Conservation (phyloP, 2,113 vertebrate species). For the Thryonomys swinderianus region DNA sequence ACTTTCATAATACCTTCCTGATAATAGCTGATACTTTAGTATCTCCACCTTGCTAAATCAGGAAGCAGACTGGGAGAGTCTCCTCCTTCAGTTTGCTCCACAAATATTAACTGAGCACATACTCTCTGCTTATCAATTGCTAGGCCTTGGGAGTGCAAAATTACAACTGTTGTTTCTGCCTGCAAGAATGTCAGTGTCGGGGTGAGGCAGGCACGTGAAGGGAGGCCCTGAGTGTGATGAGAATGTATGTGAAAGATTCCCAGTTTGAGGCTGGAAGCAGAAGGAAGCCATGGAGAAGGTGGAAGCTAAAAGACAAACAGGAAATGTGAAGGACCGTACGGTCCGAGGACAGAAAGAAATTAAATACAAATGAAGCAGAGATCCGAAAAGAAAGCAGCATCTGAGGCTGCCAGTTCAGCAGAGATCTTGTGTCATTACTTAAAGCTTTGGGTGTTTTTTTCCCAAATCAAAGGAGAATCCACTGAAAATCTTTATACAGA, state of each 20-base stretch:
- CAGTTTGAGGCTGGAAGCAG: neutral
- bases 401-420: neutral
- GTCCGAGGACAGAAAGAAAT: neutral
- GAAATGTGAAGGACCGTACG: neutral
- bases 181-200: neutral
- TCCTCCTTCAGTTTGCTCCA: neutral
- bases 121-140: neutral
- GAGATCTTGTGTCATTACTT: neutral
- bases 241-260: neutral
- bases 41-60: neutral
- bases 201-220: neutral
- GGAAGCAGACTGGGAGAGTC: neutral
- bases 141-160: neutral
- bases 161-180: neutral
- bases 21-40: neutral
- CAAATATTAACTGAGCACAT: neutral
- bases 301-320: neutral
- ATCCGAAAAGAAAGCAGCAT: neutral
- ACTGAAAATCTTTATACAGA: neutral
- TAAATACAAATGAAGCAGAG: neutral
- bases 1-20: neutral
- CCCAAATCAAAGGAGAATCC: neutral
- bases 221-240: neutral
- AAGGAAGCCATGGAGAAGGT: neutral
- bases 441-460: neutral